Evolutionary conservation across 2,113 vertebrate species (phyloP), one percentile per base, ranked within the genome.

Genomic region (Gnathonemus longibarbis): DNA sequence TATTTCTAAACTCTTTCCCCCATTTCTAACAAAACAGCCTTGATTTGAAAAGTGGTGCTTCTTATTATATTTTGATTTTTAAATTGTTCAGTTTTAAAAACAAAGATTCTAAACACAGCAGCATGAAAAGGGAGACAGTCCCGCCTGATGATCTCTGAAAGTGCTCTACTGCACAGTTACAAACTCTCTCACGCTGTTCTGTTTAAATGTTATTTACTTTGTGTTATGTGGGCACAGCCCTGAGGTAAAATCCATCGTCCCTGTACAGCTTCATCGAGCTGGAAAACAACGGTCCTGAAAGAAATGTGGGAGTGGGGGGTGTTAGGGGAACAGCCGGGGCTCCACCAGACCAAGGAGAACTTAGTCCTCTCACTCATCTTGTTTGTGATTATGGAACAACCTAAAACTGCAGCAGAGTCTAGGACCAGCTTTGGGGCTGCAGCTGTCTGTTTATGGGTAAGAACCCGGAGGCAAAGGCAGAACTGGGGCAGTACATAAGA

Each of bases 1-100:
- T 92, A 92, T 90, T 88, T 90, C 91, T 13, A 45, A 87, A 91
- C 42, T 46, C 9, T 91, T 91, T 91, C 90, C 58, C 42, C 52
- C 11, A 31, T 88, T 80, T 66, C n/a, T 83, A 10, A 53, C 35
- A 88, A 50, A 87, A 83, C 53, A 35, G 70, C 46, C 39, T 42
- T 19, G 35, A 17, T 21, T 66, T 66, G 21, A 31, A 31, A 58
- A 31, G 49, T 77, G 90, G 85, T 88, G 50, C 15, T 88, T 35
- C 11, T 31, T 42, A 15, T 70, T 31, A 6, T 39, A 39, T 58
- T 58, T 80, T 39, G 3, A 46, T 19, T 45, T 39, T 90, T 17
- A 53, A 46, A 58, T 80, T 27, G 35, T 66, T 15, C 7, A 5
- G 4, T 84, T 46, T 62, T 45, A 46, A 88, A 45, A 42, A 27